Evolutionary conservation across 2,113 vertebrate species (phyloP).

Genomic region (Lynx canadensis): DNA sequence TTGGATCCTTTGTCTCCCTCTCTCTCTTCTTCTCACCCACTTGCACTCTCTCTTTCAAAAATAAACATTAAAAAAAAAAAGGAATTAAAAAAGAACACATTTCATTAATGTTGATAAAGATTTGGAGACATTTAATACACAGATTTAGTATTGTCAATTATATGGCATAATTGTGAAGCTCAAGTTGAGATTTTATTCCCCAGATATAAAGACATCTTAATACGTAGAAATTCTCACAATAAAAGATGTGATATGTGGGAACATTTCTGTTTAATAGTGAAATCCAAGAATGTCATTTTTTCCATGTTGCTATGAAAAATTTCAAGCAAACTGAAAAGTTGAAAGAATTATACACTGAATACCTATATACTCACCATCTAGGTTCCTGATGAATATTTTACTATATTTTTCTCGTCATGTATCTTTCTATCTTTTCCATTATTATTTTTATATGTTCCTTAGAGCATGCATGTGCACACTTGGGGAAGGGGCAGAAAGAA

Average conservation of each 20-base stretch:
- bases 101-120: constrained; percentile 18
- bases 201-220: constrained; percentile 35
- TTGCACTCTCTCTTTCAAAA: no score
- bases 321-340: constrained; percentile 16
- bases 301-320: constrained; percentile 20
- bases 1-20: no score
- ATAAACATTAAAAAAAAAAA: not conserved
- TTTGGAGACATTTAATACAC: not conserved
- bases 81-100: not conserved
- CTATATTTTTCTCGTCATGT: not conserved
- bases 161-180: not conserved
- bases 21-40: no score
- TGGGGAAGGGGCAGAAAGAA: no score
- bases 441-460: no score
- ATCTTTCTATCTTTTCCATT: not conserved
- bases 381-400: not conserved
- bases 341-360: not conserved
- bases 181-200: constrained; percentile 47
- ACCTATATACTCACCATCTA: not conserved
- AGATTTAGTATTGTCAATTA: not conserved
- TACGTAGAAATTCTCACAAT: not conserved
- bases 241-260: not conserved
- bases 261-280: constrained; percentile 22
- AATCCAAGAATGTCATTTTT: not conserved
- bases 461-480: no score